Base-by-base conservation (phyloP, 1,140 invertebrate species). In the Patella vulgata region DNA sequence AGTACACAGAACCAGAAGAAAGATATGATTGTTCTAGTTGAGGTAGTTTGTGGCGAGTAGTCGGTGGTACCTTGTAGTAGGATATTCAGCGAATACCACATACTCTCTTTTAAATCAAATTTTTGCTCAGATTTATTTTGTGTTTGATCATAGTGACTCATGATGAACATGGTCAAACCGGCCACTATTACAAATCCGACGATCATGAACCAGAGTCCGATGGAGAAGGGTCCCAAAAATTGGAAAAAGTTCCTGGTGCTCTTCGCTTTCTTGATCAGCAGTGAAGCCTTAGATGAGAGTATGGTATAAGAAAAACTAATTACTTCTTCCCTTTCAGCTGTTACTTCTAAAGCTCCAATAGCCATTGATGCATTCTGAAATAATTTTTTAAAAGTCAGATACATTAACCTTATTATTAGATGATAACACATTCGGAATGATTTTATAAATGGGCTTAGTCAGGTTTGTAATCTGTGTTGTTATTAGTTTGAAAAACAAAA, bases 71-170 rank as follows among this genome's bases (percentile, higher is more conserved):
- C 67, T 72, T 79, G 73, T 0, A 94, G 95, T 73, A 97, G 93
- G 2, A 93, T 94, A 1, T 94, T 96, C 19, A 96, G 78, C 0
- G 93, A 92, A 78, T 96, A 97, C 95, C 95, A 97, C 74, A 96
- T 92, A 71, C 93, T 95, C 83, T 82, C 80, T 52, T 79, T 79
- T 9, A 82, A 59, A 60, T 79, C 74, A 66, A 82, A 82, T 39
- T 61, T 65, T 47, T 78, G 72, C 25, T 73, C 68, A 17, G 70
- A 59, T 19, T 48, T 54, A 21, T 50, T 43, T 19, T 77, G 75
- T 9, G 67, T 73, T 27, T 64, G 63, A 48, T 82, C 78, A 44
- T 73, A 80, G 21, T 64, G 68, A 31, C 65, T 72, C 76, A 80
- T 80, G 17, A 77, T 52, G 53, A 57, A 80, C 23, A 80, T 61